phyloP scores from a whole-genome alignment of 2,888 invertebrate genomes.

The Anorthoa munda region DNA sequence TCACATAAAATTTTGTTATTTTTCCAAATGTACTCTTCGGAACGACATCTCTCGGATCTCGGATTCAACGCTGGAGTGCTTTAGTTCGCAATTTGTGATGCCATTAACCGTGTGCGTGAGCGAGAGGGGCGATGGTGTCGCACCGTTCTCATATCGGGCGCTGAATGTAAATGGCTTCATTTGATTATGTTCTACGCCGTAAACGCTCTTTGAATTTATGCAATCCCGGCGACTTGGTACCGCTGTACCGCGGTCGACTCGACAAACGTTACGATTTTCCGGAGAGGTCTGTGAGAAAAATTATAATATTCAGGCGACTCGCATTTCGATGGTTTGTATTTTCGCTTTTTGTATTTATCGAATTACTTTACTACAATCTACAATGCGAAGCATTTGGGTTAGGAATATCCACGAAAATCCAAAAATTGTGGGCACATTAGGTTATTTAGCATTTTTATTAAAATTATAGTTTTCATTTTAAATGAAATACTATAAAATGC shows the following conservation, averaged over 20 bases:
- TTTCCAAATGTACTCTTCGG: slow-evolving; percentile 79
- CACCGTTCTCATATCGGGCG: slow-evolving; percentile 78
- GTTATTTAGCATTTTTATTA: not conserved
- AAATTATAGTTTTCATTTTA: not conserved
- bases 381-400: not conserved
- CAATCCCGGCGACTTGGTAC: slow-evolving; percentile 80
- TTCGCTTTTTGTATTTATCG: not conserved
- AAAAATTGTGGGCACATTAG: not conserved
- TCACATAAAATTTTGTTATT: slow-evolving; percentile 86
- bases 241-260: slow-evolving; percentile 74
- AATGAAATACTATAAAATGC: not conserved
- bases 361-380: not conserved
- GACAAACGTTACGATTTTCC: slow-evolving; percentile 71
- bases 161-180: slow-evolving; percentile 90
- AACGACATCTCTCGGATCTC: slow-evolving; percentile 80
- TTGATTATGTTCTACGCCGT: slow-evolving; percentile 86
- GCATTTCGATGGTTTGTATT: slow-evolving; percentile 26
- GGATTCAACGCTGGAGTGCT: slow-evolving; percentile 79
- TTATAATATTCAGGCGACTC: slow-evolving; percentile 46
- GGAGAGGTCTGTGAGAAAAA: slow-evolving; percentile 61
- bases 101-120: slow-evolving; percentile 85
- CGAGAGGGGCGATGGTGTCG: slow-evolving; percentile 76
- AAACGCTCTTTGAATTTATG: slow-evolving; percentile 87
- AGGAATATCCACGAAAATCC: slow-evolving; percentile 1
- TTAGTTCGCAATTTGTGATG: slow-evolving; percentile 86